Conservation (phyloP, 1,140 invertebrate genomes). For the Drosophila teissieri region DNA sequence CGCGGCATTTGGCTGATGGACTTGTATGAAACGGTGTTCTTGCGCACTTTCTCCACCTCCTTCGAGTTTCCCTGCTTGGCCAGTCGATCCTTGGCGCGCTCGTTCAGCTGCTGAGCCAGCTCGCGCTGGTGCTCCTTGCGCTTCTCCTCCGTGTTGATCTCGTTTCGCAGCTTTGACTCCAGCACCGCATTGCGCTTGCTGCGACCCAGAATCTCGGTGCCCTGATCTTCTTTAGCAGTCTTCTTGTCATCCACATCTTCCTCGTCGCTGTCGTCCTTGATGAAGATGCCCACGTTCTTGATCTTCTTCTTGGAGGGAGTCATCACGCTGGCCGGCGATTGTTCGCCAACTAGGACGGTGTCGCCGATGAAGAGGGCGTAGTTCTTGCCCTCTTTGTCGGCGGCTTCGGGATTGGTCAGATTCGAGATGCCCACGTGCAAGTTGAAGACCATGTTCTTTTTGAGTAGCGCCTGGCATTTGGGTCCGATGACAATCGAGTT, state of each 20-base stretch:
- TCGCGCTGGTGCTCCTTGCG: constrained; percentile 98
- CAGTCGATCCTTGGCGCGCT: constrained; percentile 95
- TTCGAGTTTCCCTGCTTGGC: constrained; percentile 94
- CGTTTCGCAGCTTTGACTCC: constrained; percentile 97
- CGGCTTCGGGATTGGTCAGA: constrained; percentile 92
- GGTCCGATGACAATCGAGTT: constrained; percentile 95
- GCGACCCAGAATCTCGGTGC: constrained; percentile 89
- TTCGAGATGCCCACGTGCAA: constrained; percentile 97
- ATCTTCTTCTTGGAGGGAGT: constrained; percentile 98
- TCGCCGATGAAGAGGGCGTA: constrained; percentile 99
- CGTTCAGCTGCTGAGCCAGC: constrained; percentile 95
- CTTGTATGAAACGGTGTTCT: constrained; percentile 98
- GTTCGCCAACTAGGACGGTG: constrained; percentile 96
- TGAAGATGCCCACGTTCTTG: constrained; percentile 98
- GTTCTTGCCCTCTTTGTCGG: constrained; percentile 94
- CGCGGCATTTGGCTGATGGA: constrained; percentile 95
- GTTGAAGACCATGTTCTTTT: constrained; percentile 99
- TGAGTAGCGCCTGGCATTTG: constrained; percentile 92
- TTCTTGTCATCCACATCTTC: constrained; percentile 91
- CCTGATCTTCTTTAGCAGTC: constrained; percentile 85
- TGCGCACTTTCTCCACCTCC: constrained; percentile 95
- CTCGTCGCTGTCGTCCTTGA: constrained; percentile 96
- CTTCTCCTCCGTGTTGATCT: constrained; percentile 98
- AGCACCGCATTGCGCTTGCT: constrained; percentile 97
- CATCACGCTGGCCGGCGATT: constrained; percentile 92